Conservation (phyloP, 1,140 invertebrate genomes). For the Stenopsyche tienmushanensis region DNA sequence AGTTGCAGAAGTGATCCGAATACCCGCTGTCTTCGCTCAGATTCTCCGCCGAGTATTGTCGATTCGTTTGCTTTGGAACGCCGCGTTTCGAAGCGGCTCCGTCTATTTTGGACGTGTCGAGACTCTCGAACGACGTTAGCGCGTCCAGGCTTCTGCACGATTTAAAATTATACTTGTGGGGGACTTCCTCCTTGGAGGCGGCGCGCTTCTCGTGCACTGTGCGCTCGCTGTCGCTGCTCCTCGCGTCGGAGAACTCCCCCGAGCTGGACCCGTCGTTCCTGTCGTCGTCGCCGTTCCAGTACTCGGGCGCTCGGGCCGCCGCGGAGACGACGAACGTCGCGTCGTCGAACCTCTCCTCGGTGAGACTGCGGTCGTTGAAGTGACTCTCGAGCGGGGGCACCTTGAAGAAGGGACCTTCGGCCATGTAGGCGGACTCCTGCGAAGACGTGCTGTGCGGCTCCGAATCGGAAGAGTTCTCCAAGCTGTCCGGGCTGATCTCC, state of each 20-base stretch:
- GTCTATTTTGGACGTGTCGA: conserved; percentile 48
- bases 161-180: conserved; percentile 49
- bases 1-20: conserved; percentile 59
- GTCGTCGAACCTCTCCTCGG: conserved; percentile 43
- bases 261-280: conserved; percentile 45
- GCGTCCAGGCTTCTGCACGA: conserved; percentile 56
- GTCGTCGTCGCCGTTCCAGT: conserved; percentile 42
- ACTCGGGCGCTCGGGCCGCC: conserved; percentile 27
- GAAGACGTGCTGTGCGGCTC: conserved; percentile 37
- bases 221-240: conserved; percentile 37
- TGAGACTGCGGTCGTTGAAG: conserved; percentile 29
- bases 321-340: conserved; percentile 42
- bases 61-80: conserved; percentile 42
- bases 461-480: conserved; percentile 46
- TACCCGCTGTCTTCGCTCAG: conserved; percentile 75
- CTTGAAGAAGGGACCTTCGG: conserved; percentile 4
- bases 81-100: conserved; percentile 42
- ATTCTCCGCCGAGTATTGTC: conserved; percentile 68
- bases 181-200: conserved; percentile 44
- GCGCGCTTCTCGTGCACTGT: conserved; percentile 43
- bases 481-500: conserved; percentile 56
- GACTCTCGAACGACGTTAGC: conserved; percentile 52
- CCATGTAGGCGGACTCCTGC: conserved; percentile 33
- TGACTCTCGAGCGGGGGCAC: conserved; percentile 20
- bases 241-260: conserved; percentile 46